A percentile compares a stretch with the other conserved stretches of the same genome.
These are phyloP conservation scores for Pachymerium ferrugineum DNA, from an alignment of 2,888 invertebrate genomes.

Conservation along the genomic window DNA sequence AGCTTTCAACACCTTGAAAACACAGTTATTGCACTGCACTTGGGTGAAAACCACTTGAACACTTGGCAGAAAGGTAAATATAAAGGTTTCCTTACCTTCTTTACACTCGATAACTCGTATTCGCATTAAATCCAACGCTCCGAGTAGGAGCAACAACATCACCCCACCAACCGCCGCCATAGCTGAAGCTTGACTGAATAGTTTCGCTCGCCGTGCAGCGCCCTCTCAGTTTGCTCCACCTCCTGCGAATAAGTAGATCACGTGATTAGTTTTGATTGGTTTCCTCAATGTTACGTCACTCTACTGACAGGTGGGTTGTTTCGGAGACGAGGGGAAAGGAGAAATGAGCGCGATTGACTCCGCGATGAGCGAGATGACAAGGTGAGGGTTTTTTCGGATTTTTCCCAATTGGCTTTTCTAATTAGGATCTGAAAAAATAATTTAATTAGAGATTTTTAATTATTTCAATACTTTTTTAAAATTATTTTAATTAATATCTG, in stretches of 20 bases:
- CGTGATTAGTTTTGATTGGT: neutral
- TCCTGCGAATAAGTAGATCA: neutral
- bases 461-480: too few relatives aligned
- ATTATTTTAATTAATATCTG: too few relatives aligned
- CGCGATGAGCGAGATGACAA: slow-evolving; percentile 8
- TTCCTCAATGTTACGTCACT: neutral
- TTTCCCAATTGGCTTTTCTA: too few relatives aligned
- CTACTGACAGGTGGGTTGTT: neutral
- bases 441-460: too few relatives aligned
- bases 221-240: neutral
- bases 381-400: neutral
- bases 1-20: too few relatives aligned
- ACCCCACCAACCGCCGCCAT: slow-evolving; percentile 16
- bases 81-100: neutral
- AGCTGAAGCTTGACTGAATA: slow-evolving; percentile 14
- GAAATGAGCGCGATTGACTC: neutral
- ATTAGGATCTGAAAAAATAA: too few relatives aligned
- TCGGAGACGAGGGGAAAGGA: neutral
- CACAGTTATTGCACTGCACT: too few relatives aligned
- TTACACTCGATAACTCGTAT: slow-evolving; percentile 4
- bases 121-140: slow-evolving; percentile 17
- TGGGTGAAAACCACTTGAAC: neutral
- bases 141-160: neutral
- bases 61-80: neutral
- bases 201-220: slow-evolving; percentile 1